A percentile compares a stretch with the other conserved stretches of the same genome.
These are phyloP conservation scores for Ceyx cyanopectus DNA, from an alignment of 2,113 vertebrate species.

Conservation along the genomic window DNA sequence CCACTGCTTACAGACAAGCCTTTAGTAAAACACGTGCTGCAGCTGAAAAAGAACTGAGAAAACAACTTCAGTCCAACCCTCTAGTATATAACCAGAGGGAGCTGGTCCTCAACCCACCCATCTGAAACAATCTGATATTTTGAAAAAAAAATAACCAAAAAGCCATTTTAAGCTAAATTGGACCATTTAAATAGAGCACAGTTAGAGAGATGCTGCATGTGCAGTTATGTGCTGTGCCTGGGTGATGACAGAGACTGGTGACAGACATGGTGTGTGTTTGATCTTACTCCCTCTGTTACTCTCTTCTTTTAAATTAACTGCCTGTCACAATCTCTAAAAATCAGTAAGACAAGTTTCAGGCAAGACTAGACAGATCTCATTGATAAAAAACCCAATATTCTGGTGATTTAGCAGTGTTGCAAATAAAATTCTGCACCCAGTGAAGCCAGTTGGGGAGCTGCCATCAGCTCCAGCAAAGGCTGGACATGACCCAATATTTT, in stretches of 20 bases:
- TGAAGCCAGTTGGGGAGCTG: conserved; percentile 16
- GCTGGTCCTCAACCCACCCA: background rate
- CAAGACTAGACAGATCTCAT: background rate
- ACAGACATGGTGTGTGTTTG: background rate
- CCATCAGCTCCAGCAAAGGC: conserved; percentile 4
- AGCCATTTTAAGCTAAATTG: background rate
- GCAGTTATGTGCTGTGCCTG: background rate
- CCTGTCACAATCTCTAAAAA: background rate
- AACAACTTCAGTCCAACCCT: background rate
- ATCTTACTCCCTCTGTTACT: background rate
- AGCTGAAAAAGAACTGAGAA: background rate
- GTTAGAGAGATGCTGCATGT: background rate
- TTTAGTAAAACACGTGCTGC: background rate
- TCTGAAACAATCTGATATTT: background rate
- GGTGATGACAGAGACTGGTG: background rate
- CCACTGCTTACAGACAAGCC: background rate
- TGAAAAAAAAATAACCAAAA: background rate
- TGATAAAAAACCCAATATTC: background rate
- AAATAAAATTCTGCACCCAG: background rate
- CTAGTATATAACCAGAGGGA: background rate
- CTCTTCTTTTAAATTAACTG: background rate
- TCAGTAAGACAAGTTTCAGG: background rate
- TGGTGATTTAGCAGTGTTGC: background rate
- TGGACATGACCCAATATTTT: background rate
- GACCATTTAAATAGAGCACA: background rate